Percentiles rank a stretch among this genome's conserved stretches.
Conservation (phyloP, 2,888 invertebrate species). For the Synergus umbraculus region DNA sequence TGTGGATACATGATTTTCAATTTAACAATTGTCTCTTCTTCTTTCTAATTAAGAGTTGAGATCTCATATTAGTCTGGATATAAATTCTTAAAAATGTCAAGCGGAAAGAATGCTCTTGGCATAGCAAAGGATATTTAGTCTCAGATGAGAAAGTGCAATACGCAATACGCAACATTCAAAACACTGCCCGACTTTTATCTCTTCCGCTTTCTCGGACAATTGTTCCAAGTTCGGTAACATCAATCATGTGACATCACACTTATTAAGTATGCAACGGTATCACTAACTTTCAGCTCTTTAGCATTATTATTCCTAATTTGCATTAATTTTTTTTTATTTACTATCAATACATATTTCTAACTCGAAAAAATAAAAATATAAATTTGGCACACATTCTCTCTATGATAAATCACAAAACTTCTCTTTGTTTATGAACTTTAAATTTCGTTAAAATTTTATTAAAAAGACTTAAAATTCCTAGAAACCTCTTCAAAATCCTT, state of each 20-base stretch:
- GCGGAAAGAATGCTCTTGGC: not conserved
- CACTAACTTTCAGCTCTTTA: too few species aligned
- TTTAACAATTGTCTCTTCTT: not conserved
- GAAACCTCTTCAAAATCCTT: too few species aligned
- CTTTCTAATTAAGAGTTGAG: not conserved
- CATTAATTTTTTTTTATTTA: too few species aligned
- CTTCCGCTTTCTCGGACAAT: not conserved
- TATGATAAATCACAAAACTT: too few species aligned
- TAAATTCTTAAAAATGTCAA: not conserved
- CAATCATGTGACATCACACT: not conserved
- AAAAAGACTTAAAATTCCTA: too few species aligned
- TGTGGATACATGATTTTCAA: not conserved
- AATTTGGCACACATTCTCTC: too few species aligned
- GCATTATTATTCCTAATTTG: too few species aligned
- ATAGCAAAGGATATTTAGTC: not conserved
- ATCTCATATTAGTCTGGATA: not conserved
- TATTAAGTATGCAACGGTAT: too few species aligned
- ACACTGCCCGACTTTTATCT: slow-evolving; percentile 13
- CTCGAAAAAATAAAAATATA: too few species aligned
- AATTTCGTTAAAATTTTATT: too few species aligned
- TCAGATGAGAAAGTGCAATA: slow-evolving; percentile 3
- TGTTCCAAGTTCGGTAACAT: slow-evolving; percentile 4
- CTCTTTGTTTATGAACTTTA: too few species aligned
- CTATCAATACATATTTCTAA: too few species aligned
- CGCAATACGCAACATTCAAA: not conserved